Conservation (phyloP, 2,113 vertebrate genomes). For the Lipophrys pholis region DNA sequence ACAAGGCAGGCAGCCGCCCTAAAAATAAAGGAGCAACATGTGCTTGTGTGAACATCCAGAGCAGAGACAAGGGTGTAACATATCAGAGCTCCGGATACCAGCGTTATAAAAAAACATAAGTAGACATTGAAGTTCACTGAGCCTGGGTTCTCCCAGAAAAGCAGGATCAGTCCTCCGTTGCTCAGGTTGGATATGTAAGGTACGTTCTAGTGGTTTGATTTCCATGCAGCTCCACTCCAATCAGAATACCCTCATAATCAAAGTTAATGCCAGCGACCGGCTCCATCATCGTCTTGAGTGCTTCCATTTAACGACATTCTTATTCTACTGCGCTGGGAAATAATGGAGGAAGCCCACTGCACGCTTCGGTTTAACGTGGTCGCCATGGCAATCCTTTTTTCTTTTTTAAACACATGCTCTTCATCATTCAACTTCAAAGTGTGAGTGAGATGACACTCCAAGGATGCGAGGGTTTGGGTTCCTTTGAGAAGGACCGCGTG, state of each 20-base stretch:
- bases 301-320: slow-evolving; percentile 67
- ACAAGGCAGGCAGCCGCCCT: slow-evolving; percentile 60
- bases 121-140: neutral
- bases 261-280: slow-evolving; percentile 39
- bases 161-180: slow-evolving; percentile 42
- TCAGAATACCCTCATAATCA: slow-evolving; percentile 49
- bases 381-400: slow-evolving; percentile 50
- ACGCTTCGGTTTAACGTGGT: slow-evolving; percentile 65
- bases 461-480: slow-evolving; percentile 8
- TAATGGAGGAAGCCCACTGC: slow-evolving; percentile 16
- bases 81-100: slow-evolving; percentile 21
- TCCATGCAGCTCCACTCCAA: slow-evolving; percentile 44
- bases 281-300: slow-evolving; percentile 68
- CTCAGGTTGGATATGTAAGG: slow-evolving; percentile 19
- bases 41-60: slow-evolving; percentile 25
- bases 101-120: neutral
- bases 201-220: slow-evolving; percentile 24
- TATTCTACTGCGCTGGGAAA: slow-evolving; percentile 43
- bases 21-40: slow-evolving; percentile 79
- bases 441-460: slow-evolving; percentile 45
- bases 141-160: slow-evolving; percentile 1
- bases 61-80: slow-evolving; percentile 56
- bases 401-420: neutral
- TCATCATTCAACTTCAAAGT: slow-evolving; percentile 38
- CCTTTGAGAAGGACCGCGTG: slow-evolving; percentile 28